Evolutionary conservation across 2,113 vertebrate species (phyloP), one percentile per base, ranked within the genome.

Genomic region (Empidonax alnorum): DNA sequence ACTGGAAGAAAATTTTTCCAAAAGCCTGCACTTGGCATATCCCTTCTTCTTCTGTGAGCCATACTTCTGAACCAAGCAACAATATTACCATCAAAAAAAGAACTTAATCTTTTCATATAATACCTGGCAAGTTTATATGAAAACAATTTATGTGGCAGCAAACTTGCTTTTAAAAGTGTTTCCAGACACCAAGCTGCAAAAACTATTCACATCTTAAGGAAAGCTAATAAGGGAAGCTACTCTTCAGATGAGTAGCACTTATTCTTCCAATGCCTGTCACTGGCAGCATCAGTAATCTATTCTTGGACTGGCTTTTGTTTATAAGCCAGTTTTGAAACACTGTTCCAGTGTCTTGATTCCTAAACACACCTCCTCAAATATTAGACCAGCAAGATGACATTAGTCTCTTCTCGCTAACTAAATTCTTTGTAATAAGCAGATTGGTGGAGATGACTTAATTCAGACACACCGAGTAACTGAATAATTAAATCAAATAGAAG

Each of bases 401-500:
- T 72, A 78, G 31, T 52, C 28, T 85, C 66, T 87, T 73, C 84
- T 85, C 84, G 78, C 37, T 89, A 84, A 94, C 35, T 61, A 79
- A 94, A 95, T 2, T 13, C 89, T 68, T 81, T 73, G 81, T 58
- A 94, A 89, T 87, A 96, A 66, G 49, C n/a, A 87, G 81, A 78
- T 35, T 76, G 77, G 80, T 19, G 0, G 66, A 89, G 94, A 97
- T 93, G 74, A 94, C 96, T 97, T 95, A 95, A 97, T 96, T 95
- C 84, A 95, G 77, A 73, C 87, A 85, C 71, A 85, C 71, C 35
- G 72, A 94, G 90, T 93, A 96, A 95, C 77, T 88, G 87, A 95
- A 94, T 96, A 97, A 97, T 97, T 91, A 95, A 94, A 96, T 94
- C 84, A 93, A 96, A 91, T 6, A 87, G 89, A 95, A 96, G 56